These are phyloP conservation scores for Rhinatrema bivittatum DNA, from an alignment of 2,797 vertebrate species.

Conservation along the genomic window DNA sequence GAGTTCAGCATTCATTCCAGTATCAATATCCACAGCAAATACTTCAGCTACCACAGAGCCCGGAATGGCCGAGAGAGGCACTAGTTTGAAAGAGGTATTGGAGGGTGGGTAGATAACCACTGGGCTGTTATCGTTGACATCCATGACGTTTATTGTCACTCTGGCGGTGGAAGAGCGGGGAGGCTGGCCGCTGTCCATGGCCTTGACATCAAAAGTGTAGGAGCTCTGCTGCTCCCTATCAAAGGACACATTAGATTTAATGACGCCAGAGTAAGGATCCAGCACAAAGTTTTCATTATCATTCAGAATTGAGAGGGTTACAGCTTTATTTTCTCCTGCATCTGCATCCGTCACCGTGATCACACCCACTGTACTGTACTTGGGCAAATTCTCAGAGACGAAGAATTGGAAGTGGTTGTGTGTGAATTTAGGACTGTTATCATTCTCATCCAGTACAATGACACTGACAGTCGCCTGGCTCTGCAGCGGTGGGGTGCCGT, in stretches of 20 bases:
- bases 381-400: slow-evolving; percentile 97
- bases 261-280: slow-evolving; percentile 91
- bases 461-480: slow-evolving; percentile 95
- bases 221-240: slow-evolving; percentile 96
- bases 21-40: slow-evolving; percentile 93
- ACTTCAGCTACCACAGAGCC: slow-evolving; percentile 95
- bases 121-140: slow-evolving; percentile 94
- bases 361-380: slow-evolving; percentile 95
- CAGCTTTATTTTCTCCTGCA: slow-evolving; percentile 89
- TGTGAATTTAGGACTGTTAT: slow-evolving; percentile 97
- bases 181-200: slow-evolving; percentile 86
- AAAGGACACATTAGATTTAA: slow-evolving; percentile 97
- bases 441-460: slow-evolving; percentile 92
- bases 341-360: slow-evolving; percentile 97
- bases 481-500: slow-evolving; percentile 91
- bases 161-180: slow-evolving; percentile 92
- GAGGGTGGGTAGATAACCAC: slow-evolving; percentile 92
- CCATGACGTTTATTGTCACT: slow-evolving; percentile 97
- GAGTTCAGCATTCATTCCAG: slow-evolving; percentile 95
- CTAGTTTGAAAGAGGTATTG: slow-evolving; percentile 95
- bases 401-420: slow-evolving; percentile 99
- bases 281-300: slow-evolving; percentile 97
- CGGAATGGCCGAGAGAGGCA: slow-evolving; percentile 91
- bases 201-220: slow-evolving; percentile 94
- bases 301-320: slow-evolving; percentile 90